phyloP scores from a whole-genome alignment of 2,113 vertebrate genomes.

The Petroica traversi region DNA sequence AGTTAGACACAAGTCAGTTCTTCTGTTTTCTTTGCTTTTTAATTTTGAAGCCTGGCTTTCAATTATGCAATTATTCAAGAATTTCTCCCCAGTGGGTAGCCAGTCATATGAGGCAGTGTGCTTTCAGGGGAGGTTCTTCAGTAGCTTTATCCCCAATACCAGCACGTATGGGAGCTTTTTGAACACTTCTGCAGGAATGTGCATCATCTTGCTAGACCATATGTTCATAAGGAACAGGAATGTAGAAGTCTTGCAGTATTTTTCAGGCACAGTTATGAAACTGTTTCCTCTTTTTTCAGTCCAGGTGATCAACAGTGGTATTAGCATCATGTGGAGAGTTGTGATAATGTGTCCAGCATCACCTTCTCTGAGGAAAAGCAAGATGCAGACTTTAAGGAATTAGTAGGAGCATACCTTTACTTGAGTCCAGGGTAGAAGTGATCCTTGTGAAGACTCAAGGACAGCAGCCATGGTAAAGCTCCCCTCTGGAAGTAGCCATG shows the following conservation, averaged over 20 bases:
- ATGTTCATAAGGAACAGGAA: background rate
- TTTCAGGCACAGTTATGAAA: background rate
- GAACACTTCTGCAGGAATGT: background rate
- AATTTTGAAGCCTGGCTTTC: background rate
- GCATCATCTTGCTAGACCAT: background rate
- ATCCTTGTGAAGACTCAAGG: background rate
- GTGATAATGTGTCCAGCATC: rapidly evolving
- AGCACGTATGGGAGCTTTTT: background rate
- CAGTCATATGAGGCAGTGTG: background rate
- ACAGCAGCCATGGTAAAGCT: background rate
- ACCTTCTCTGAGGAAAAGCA: background rate
- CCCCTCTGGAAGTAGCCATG: background rate
- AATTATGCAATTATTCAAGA: background rate
- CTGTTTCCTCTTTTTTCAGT: background rate
- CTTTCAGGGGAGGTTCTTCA: background rate
- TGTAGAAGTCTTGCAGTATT: background rate
- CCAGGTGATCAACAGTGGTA: background rate
- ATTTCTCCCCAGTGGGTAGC: background rate
- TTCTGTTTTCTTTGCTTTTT: background rate
- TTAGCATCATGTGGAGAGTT: background rate
- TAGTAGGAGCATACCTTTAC: background rate
- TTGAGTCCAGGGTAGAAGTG: background rate
- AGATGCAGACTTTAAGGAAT: background rate
- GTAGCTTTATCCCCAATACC: background rate
- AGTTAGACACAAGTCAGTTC: background rate